These are phyloP conservation scores for Sander lucioperca DNA, from an alignment of 2,113 vertebrate species.

Conservation along the genomic window DNA sequence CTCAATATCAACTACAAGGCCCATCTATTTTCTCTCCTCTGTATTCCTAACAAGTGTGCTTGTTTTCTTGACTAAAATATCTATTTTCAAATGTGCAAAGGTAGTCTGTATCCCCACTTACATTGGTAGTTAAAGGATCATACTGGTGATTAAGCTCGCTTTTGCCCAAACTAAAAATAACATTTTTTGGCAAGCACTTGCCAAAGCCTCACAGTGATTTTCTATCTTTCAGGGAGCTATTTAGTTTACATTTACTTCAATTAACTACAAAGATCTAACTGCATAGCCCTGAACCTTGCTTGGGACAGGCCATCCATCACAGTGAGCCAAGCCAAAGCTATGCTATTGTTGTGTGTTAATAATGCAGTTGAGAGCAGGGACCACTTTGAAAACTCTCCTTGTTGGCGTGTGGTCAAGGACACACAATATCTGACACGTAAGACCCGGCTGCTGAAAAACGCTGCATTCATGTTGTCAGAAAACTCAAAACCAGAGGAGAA, in stretches of 20 bases:
- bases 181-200: background rate
- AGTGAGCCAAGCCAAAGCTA: background rate
- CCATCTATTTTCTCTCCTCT: background rate
- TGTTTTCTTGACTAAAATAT: background rate
- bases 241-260: background rate
- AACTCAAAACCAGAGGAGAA: background rate
- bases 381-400: conserved; percentile 5
- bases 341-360: background rate
- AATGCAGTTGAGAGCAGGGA: background rate
- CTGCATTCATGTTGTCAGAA: background rate
- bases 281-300: background rate
- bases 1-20: conserved; percentile 17
- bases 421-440: conserved; percentile 10
- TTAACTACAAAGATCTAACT: background rate
- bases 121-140: background rate
- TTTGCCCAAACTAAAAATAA: background rate
- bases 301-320: background rate
- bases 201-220: background rate
- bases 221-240: background rate
- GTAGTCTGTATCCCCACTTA: background rate
- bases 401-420: conserved; percentile 20
- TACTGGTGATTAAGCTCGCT: background rate
- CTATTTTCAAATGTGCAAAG: background rate
- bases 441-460: background rate
- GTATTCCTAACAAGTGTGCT: background rate